Evolutionary conservation across 2,888 invertebrate genomes (phyloP), one percentile per base, ranked within the genome.

Genomic region (Oscheius sp.): DNA sequence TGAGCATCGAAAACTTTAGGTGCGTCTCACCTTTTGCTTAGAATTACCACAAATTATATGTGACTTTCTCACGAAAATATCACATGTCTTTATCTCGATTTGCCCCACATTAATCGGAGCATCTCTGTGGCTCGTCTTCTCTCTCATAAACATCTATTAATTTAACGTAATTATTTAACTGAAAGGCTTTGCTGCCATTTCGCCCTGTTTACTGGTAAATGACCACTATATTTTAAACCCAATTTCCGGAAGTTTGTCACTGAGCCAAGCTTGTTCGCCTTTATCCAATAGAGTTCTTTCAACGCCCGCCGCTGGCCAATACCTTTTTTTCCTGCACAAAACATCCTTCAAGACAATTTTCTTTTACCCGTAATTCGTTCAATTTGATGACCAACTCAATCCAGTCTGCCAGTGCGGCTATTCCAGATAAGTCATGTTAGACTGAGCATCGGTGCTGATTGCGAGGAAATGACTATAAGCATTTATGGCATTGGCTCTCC

Each of bases 351-450:
- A 49, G 58, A 29, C 29, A 27, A 29, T 58, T 27, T 27, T 27
- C n/a, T 58, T 27, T 16, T 35, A 35, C 35, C 9, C 9, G 35
- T 35, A 35, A 35, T 35, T 23, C 43, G 41, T 61, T 45, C 61
- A 61, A 61, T 61, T 25, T 61, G 61, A 61, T 61, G 61, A 61
- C 43, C 61, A 59, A 27, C 41, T 35, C 35, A 35, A 35, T 35
- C 35, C 35, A 35, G 5, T 9, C 35, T 9, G 35, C 35, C 35
- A 35, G 35, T 6, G 9, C 3, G 35, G 3, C 7, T 59, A 2
- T 59, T n/a, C 59, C 35, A 13, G 43, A 61, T 43, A 35, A 61
- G 23, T 13, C 55, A 25, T 6, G 23, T 25, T 55, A 55, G 21
- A 25, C 25, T 55, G 25, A 21, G 21, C 55, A 23, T 21, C 6